These are phyloP conservation scores for Ceratoteleas bidentatus DNA, from an alignment of 1,140 invertebrate species.

Conservation along the genomic window DNA sequence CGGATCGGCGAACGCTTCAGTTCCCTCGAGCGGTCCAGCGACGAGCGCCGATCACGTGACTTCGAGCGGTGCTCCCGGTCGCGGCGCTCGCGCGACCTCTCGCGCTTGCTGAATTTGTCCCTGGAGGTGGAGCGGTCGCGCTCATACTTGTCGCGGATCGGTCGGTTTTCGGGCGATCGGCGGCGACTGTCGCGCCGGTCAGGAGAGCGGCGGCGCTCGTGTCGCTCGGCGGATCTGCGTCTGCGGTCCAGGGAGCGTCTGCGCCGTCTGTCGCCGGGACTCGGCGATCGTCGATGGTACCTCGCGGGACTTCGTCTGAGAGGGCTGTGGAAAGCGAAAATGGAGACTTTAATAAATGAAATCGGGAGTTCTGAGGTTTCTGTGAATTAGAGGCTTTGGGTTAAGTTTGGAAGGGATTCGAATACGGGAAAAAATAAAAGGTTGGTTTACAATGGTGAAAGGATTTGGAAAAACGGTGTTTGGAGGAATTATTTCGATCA, in stretches of 20 bases:
- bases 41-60: conserved; percentile 72
- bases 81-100: conserved; percentile 75
- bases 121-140: conserved; percentile 77
- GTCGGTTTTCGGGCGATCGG: conserved; percentile 80
- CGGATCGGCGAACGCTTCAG: conserved; percentile 72
- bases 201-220: conserved; percentile 73
- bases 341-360: not conserved
- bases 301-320: conserved; percentile 75
- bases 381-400: too few relatives aligned
- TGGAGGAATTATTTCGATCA: too few relatives aligned
- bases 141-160: conserved; percentile 72
- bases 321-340: conserved; percentile 64
- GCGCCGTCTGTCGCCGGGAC: conserved; percentile 73
- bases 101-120: conserved; percentile 75
- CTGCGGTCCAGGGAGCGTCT: conserved; percentile 76
- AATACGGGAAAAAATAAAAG: too few relatives aligned
- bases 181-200: conserved; percentile 80
- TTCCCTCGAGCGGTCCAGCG: conserved; percentile 72
- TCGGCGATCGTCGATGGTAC: conserved; percentile 77
- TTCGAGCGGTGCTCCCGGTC: conserved; percentile 73
- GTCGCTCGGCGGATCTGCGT: conserved; percentile 76
- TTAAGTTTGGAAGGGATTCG: too few relatives aligned
- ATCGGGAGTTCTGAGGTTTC: not conserved
- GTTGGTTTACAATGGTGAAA: too few relatives aligned
- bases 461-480: too few relatives aligned